These are phyloP conservation scores for Eupristina koningsbergeri DNA, from an alignment of 1,140 invertebrate species.

Conservation along the genomic window DNA sequence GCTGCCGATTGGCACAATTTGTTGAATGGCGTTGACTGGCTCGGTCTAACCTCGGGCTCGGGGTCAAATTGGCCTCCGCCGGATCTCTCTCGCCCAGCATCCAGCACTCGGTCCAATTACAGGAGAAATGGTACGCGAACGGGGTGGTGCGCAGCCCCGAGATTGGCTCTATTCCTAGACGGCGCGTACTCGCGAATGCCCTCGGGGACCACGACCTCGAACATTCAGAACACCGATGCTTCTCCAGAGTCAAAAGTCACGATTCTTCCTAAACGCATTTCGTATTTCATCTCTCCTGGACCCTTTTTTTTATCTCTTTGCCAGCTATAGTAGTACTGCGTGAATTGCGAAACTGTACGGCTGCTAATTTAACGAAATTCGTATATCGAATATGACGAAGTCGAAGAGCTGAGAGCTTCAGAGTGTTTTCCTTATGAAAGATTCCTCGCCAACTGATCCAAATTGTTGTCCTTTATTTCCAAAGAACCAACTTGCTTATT, in stretches of 20 bases:
- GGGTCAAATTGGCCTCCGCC: background rate
- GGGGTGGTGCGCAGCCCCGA: conserved; percentile 50
- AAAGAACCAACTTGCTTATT: no score
- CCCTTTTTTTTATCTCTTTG: background rate
- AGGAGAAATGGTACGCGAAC: conserved; percentile 55
- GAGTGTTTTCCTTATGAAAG: no score
- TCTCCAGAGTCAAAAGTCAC: conserved; percentile 60
- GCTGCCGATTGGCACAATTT: conserved; percentile 49
- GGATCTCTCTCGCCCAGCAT: no score
- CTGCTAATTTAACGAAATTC: conserved; percentile 55
- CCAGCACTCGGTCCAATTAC: conserved; percentile 67
- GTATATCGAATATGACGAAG: background rate
- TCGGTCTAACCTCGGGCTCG: background rate
- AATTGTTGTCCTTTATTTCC: no score
- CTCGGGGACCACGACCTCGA: conserved; percentile 48
- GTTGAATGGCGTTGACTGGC: conserved; percentile 12
- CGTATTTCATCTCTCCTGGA: no score
- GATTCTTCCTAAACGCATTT: conserved; percentile 55
- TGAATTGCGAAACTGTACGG: background rate
- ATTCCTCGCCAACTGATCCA: no score
- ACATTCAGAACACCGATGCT: background rate
- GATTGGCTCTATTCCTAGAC: conserved; percentile 72
- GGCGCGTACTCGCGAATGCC: conserved; percentile 68
- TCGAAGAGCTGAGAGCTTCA: no score
- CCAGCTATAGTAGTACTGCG: background rate